Evolutionary conservation across 2,797 vertebrate genomes (phyloP).

Genomic region (Channallabes apus): DNA sequence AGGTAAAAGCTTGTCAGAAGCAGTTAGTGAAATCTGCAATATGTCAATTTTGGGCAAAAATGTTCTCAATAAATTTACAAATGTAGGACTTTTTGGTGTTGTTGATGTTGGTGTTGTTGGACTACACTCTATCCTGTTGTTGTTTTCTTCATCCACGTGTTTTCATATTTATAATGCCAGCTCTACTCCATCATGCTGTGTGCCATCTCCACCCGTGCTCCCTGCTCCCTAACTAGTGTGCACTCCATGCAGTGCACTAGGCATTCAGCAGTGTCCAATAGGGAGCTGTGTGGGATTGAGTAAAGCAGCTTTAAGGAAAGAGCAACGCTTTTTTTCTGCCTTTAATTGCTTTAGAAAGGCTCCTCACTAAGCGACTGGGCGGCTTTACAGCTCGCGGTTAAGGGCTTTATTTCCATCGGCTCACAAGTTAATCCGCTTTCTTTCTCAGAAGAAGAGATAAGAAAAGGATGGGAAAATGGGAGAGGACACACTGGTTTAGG

Average conservation of each 20-base stretch:
- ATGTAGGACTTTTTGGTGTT: neutral
- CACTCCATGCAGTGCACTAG: slow-evolving; percentile 14
- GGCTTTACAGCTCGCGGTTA: slow-evolving; percentile 92
- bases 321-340: slow-evolving; percentile 91
- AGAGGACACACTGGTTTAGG: slow-evolving; percentile 31
- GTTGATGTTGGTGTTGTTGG: neutral
- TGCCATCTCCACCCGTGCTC: neutral
- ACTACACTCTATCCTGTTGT: neutral
- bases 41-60: neutral
- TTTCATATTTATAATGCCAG: neutral
- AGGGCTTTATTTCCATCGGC: slow-evolving; percentile 91
- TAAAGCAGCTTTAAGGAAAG: slow-evolving; percentile 87
- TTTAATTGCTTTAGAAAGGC: slow-evolving; percentile 96
- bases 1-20: slow-evolving; percentile 71
- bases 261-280: neutral
- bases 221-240: neutral
- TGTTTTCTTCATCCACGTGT: neutral
- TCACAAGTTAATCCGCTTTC: slow-evolving; percentile 96
- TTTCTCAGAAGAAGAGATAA: slow-evolving; percentile 72
- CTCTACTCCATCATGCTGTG: neutral
- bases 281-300: slow-evolving; percentile 33
- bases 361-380: slow-evolving; percentile 89
- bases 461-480: slow-evolving; percentile 51
- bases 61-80: neutral
- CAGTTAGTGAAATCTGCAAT: slow-evolving; percentile 88